Evolutionary conservation across 2,888 invertebrate species (phyloP), one percentile per base, ranked within the genome.

Genomic region (Nomada fucata): DNA sequence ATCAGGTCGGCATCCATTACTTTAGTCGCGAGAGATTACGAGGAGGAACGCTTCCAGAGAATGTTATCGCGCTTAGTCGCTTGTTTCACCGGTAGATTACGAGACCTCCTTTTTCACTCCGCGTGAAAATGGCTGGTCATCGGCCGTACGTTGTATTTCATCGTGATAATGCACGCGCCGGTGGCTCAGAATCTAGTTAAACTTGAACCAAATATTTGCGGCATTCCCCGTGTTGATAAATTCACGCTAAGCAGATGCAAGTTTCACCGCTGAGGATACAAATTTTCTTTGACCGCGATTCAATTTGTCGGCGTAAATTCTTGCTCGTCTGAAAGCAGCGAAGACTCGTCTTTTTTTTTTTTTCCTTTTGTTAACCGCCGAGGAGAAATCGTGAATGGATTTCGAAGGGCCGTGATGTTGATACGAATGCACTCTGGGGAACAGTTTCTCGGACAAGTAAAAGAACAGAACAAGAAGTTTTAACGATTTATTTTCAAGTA

Each of bases 1-100:
- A 91, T 91, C 91, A 90, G 88, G 65, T 73, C 68, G 86, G 88
- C 88, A 91, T 91, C 89, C 91, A 91, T 91, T 91, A 91, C 90
- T 90, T 90, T 90, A 91, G 88, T 87, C 86, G 86, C 88, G 53
- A 85, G 88, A 90, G 90, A 91, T 91, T 90, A 91, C 87, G 81
- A 80, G 84, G 79, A 87, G 86, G 79, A 80, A 81, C 82, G 79
- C 82, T 86, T 82, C 82, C 83, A 80, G 83, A 86, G 88, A 88
- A 88, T 83, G 85, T 85, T 88, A 84, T 88, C 88, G 78, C 23
- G 29, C 76, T 75, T 70, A 83, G 74, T 60, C 74, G 67, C 73
- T 86, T 80, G 86, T 85, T 86, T 78, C 81, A 61, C 63, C 26
- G 68, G 15, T 68, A 84, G 78, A 86, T 86, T 86, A 83, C 75